Base-by-base conservation (phyloP, 2,888 invertebrate genomes). In the Eupithecia exiguata region DNA sequence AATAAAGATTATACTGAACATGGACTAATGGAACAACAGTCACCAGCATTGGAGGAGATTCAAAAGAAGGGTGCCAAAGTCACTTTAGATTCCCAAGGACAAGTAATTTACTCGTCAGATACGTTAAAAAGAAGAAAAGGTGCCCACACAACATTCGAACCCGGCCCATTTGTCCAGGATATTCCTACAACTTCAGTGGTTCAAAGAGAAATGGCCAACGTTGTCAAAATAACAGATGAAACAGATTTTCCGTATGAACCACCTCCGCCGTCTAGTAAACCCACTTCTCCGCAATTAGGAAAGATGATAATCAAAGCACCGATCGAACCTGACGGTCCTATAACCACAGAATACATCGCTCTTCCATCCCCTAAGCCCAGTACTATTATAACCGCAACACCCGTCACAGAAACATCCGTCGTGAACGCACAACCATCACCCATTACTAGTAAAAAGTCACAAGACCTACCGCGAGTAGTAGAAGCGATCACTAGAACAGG, bases 91-190 rank as follows among this genome's bases (percentile, higher is more conserved):
- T 97, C 98, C 36, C 97, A 97, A 84, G 98, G 98, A 70, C 97
- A 97, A 95, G 97, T 98, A 65, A 97, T 98, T 76, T 98, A 97
- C 91, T 97, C 97, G 78, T 98, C 98, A 30, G 98, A 98, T 83
- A 98, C 98, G 86, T 92, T 98, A 78, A 96, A 96, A 86, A 95
- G 97, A 82, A 95, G 96, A 79, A 97, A 97, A 94, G 97, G 96
- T 76, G 96, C 97, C 21, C 97, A 97, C 85, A 97, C 97, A 53
- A 97, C 98, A 46, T 98, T 98, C 85, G 97, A 97, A 93, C 98
- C 98, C 72, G 98, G 98, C 80, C 97, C 97, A 63, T 97, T 97
- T 88, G 97, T 98, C 36, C 97, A 97, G 91, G 96, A 96, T 84
- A 89, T 94, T 70, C 92, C 93, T n/a, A 92, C 92, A 2, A 90